These are phyloP conservation scores for Helicoverpa armigera DNA, from an alignment of 1,140 invertebrate species.

Conservation along the genomic window DNA sequence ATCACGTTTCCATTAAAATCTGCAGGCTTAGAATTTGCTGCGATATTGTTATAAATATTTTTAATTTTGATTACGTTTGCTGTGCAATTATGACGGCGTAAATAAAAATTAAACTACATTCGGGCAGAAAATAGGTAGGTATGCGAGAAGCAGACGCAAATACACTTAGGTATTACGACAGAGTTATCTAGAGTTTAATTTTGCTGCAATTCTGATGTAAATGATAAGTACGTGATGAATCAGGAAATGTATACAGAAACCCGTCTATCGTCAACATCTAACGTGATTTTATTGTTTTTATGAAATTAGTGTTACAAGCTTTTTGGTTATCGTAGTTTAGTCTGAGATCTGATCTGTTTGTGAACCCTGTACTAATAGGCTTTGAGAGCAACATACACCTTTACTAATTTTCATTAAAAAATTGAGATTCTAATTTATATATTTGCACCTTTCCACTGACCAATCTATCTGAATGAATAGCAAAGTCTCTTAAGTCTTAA, in stretches of 20 bases:
- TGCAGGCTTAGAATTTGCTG: constrained; percentile 22
- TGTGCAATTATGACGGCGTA: constrained; percentile 6
- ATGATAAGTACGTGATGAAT: constrained; percentile 51
- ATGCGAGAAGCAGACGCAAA: constrained; percentile 3
- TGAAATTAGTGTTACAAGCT: constrained; percentile 13
- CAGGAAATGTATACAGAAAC: constrained; percentile 20
- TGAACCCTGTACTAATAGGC: neutral
- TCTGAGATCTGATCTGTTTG: neutral
- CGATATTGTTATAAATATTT: neutral
- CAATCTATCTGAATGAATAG: too few relatives aligned
- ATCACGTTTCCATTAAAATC: constrained; percentile 40
- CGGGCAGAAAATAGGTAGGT: neutral
- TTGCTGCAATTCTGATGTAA: neutral
- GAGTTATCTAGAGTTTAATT: constrained; percentile 26
- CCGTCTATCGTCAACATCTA: constrained; percentile 12
- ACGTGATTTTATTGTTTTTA: constrained; percentile 33
- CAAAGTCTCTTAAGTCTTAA: neutral
- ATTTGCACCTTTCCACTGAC: too few relatives aligned
- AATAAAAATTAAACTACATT: constrained; percentile 8
- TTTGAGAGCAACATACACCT: neutral
- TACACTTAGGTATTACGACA: constrained; percentile 27
- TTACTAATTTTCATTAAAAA: too few relatives aligned
- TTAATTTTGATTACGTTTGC: neutral
- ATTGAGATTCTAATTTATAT: too few relatives aligned
- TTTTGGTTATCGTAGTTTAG: neutral